These are phyloP conservation scores for Tapera naevia DNA, from an alignment of 2,797 vertebrate genomes.

Conservation along the genomic window DNA sequence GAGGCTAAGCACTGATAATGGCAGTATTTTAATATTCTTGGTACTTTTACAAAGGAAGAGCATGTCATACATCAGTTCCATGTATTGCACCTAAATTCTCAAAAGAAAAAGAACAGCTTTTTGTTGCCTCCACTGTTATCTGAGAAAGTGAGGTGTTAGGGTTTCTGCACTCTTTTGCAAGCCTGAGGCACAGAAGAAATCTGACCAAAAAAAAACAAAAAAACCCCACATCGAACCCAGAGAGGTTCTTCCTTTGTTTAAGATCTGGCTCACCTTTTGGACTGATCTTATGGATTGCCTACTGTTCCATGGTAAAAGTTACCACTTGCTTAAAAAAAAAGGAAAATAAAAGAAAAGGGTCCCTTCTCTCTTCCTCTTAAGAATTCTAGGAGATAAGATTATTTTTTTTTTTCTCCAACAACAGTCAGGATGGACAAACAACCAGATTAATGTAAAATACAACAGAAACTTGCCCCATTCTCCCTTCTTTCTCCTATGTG, in stretches of 20 bases:
- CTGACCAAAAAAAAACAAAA: not conserved
- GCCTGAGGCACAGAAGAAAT: not conserved
- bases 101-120: not conserved
- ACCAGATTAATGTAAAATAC: not conserved
- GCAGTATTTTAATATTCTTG: constrained; percentile 74
- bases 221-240: not conserved
- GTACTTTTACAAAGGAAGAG: constrained; percentile 67
- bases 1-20: constrained; percentile 74
- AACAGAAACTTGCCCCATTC: not conserved
- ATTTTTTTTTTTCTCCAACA: not conserved
- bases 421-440: not conserved
- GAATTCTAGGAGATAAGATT: not conserved
- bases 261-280: not conserved
- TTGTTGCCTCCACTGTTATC: constrained; percentile 2
- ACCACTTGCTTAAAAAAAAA: not conserved
- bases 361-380: not conserved
- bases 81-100: constrained; percentile 16
- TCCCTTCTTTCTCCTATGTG: not conserved
- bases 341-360: not conserved
- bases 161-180: constrained; percentile 4
- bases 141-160: not conserved
- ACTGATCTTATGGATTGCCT: not conserved
- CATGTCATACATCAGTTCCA: constrained; percentile 59
- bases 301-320: not conserved
- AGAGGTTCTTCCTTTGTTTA: not conserved